These are phyloP conservation scores for Silvanus unidentatus DNA, from an alignment of 2,888 invertebrate genomes.

Conservation along the genomic window DNA sequence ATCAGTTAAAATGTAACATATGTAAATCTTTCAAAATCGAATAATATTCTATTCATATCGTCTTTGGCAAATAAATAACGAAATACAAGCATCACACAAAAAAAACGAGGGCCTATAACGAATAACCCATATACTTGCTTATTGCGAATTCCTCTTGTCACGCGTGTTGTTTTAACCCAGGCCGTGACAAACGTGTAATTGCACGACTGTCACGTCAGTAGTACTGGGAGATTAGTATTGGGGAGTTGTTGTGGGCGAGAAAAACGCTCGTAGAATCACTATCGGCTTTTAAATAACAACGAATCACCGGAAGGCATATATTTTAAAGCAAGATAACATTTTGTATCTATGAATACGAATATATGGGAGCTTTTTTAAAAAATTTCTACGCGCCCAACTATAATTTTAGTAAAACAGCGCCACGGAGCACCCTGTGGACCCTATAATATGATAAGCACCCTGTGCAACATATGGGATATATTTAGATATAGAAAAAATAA, in stretches of 20 bases:
- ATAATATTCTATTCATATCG: too few relatives aligned
- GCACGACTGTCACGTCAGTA: conserved; percentile 36
- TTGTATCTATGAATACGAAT: conserved; percentile 5
- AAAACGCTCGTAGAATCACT: conserved; percentile 11
- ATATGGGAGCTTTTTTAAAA: not conserved
- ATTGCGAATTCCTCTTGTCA: conserved; percentile 42
- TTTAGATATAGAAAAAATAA: conserved; percentile 42
- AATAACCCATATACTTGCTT: conserved; percentile 25
- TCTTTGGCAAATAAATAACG: too few relatives aligned
- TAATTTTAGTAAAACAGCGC: too few relatives aligned
- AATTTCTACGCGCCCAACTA: not conserved
- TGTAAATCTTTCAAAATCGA: too few relatives aligned
- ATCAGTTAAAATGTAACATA: too few relatives aligned
- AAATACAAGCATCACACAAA: too few relatives aligned
- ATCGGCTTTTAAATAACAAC: conserved; percentile 11
- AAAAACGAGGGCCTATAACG: too few relatives aligned
- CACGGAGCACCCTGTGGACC: not conserved
- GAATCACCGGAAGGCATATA: conserved; percentile 6
- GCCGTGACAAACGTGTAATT: conserved; percentile 40
- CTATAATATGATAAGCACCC: conserved; percentile 3
- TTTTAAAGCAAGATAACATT: conserved; percentile 13
- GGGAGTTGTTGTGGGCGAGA: conserved; percentile 1
- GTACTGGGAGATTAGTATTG: conserved; percentile 4
- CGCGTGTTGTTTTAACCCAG: conserved; percentile 36
- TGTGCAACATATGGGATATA: conserved; percentile 37